These are phyloP conservation scores for Herpailurus yagouaroundi DNA, from an alignment of 2,113 vertebrate genomes.

Conservation along the genomic window DNA sequence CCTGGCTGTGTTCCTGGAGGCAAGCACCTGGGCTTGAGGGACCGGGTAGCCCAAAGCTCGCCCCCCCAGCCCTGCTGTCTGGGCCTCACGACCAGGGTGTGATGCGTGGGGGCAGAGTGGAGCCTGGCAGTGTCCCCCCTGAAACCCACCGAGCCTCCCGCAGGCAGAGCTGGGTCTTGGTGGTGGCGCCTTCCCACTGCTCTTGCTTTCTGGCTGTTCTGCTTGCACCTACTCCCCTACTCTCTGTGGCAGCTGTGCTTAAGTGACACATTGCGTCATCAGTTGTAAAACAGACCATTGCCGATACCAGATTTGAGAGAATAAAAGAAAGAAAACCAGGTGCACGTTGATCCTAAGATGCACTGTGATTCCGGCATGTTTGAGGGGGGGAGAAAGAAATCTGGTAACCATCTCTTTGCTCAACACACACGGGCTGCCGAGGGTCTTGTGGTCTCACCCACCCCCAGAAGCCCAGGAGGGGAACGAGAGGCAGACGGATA, in stretches of 20 bases:
- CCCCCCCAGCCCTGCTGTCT: not conserved
- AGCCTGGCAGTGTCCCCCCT: not conserved
- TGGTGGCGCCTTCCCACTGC: rapidly evolving
- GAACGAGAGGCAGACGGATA: rapidly evolving
- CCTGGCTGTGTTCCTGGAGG: not conserved
- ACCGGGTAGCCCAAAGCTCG: not conserved
- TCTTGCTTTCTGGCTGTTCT: too few species aligned
- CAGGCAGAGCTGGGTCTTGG: not conserved
- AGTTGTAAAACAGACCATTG: not conserved
- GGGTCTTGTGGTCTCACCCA: too few species aligned
- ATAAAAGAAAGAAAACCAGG: not conserved
- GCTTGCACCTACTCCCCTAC: not conserved
- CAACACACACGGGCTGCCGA: not conserved
- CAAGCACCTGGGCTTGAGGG: not conserved
- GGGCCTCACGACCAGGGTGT: rapidly evolving
- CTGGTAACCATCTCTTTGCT: not conserved
- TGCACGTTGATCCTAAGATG: rapidly evolving
- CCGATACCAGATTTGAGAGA: not conserved
- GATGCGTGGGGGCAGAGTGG: rapidly evolving
- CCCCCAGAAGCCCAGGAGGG: not conserved
- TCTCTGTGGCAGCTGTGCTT: not conserved
- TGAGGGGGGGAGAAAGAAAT: not conserved
- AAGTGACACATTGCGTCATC: not conserved
- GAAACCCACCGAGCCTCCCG: not conserved
- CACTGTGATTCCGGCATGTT: not conserved